A percentile compares a stretch with the other conserved stretches of the same genome.
Evolutionary conservation across 2,113 vertebrate species (phyloP).

Genomic region (Vireo altiloquus): DNA sequence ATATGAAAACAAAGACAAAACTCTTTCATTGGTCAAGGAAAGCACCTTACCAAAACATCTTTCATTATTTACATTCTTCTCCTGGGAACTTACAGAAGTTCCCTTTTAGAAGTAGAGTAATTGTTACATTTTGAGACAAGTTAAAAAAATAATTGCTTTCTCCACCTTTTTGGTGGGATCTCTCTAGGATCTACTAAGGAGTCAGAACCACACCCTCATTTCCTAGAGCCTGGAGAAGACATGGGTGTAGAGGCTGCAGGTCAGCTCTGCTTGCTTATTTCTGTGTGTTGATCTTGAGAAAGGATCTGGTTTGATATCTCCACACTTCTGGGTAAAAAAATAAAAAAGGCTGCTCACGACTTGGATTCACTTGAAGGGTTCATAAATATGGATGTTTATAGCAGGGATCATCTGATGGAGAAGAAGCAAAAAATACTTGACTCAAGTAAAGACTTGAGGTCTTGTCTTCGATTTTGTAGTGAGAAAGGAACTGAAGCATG

Average conservation of each 20-base stretch:
- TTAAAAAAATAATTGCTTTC: too few species aligned
- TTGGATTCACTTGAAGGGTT: not conserved
- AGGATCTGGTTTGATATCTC: not conserved
- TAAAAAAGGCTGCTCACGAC: not conserved
- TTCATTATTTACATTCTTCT: too few species aligned
- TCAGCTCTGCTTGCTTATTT: not conserved
- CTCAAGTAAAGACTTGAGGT: not conserved
- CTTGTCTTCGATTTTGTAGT: fast-evolving
- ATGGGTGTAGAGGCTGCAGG: fast-evolving
- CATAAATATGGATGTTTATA: not conserved
- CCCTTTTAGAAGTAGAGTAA: too few species aligned
- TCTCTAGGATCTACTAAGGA: too few species aligned
- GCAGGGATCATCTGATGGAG: not conserved
- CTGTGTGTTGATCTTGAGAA: not conserved
- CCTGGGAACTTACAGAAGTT: too few species aligned
- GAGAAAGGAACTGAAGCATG: not conserved
- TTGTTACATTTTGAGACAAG: too few species aligned
- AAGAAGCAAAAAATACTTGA: not conserved
- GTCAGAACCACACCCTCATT: too few species aligned
- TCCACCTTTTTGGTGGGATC: too few species aligned
- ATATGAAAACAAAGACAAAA: too few species aligned
- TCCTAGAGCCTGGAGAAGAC: not conserved
- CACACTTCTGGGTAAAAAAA: not conserved
- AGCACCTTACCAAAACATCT: too few species aligned
- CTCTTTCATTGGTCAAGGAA: too few species aligned